phyloP scores from a whole-genome alignment of 2,888 invertebrate genomes.

The Eristalinus aeneus region DNA sequence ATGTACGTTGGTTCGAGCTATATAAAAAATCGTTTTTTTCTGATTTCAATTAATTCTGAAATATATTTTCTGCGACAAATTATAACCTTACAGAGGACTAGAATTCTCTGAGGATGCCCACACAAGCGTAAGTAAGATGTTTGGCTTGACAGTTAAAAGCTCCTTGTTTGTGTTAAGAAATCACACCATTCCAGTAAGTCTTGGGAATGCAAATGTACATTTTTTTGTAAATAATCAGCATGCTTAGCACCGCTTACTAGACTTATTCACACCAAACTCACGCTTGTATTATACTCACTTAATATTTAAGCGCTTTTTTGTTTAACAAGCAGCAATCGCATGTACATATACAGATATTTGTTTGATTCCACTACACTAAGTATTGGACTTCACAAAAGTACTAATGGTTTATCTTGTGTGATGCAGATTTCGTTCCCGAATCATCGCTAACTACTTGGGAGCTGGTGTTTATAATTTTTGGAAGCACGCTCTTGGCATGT shows the following conservation, averaged over 20 bases:
- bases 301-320: constrained; percentile 11
- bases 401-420: constrained; percentile 17
- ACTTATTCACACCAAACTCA: constrained; percentile 24
- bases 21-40: too few species aligned
- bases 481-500: constrained; percentile 81
- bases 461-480: constrained; percentile 78
- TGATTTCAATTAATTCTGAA: not conserved
- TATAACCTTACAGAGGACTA: not conserved
- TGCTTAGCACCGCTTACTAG: constrained; percentile 25
- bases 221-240: constrained; percentile 23
- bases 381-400: not conserved
- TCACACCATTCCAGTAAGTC: not conserved
- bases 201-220: not conserved
- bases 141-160: not conserved
- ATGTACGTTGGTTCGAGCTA: not conserved
- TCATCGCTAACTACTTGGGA: constrained; percentile 78
- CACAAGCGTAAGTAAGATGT: not conserved
- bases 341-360: not conserved
- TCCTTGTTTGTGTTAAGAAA: not conserved
- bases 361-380: constrained; percentile 13
- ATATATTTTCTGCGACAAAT: not conserved
- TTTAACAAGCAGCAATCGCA: constrained; percentile 20
- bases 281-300: constrained; percentile 26
- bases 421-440: constrained; percentile 76
- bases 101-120: not conserved